A percentile compares a stretch with the other conserved stretches of the same genome.
Evolutionary conservation across 1,140 invertebrate species (phyloP).

Genomic region (Campodea augens): DNA sequence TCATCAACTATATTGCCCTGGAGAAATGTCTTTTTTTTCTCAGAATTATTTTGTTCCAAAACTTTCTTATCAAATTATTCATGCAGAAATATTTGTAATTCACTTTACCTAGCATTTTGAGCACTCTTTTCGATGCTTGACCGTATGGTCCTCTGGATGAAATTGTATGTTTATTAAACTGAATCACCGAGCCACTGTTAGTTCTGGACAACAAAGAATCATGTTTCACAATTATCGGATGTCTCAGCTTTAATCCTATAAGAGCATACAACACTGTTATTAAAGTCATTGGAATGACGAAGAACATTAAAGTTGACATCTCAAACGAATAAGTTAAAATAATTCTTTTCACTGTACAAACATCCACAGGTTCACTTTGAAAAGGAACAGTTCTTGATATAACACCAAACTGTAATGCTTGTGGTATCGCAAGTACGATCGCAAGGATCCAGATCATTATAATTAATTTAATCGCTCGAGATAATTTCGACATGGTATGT

Average conservation of each 20-base stretch:
- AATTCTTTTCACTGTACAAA: constrained; percentile 23
- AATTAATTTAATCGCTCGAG: constrained; percentile 28
- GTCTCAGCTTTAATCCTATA: constrained; percentile 52
- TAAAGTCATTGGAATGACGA: constrained; percentile 64
- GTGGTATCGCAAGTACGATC: constrained; percentile 25
- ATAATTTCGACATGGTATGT: constrained; percentile 16
- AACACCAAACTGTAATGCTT: constrained; percentile 22
- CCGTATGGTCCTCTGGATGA: too few relatives aligned
- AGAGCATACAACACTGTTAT: constrained; percentile 68
- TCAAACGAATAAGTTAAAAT: constrained; percentile 55
- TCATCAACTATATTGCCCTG: too few relatives aligned
- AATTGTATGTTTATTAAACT: too few relatives aligned
- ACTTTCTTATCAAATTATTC: too few relatives aligned
- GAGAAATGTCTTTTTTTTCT: too few relatives aligned
- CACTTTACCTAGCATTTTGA: too few relatives aligned
- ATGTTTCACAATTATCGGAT: constrained; percentile 33
- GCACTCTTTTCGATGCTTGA: too few relatives aligned
- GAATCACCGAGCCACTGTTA: too few relatives aligned
- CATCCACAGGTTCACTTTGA: background rate
- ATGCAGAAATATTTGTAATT: too few relatives aligned
- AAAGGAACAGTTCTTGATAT: constrained; percentile 6
- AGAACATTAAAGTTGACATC: constrained; percentile 65
- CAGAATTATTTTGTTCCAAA: too few relatives aligned
- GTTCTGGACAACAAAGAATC: too few relatives aligned
- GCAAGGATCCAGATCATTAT: constrained; percentile 28